Conservation (phyloP, 1,140 invertebrate species). For the Sminthurinus signatus region DNA sequence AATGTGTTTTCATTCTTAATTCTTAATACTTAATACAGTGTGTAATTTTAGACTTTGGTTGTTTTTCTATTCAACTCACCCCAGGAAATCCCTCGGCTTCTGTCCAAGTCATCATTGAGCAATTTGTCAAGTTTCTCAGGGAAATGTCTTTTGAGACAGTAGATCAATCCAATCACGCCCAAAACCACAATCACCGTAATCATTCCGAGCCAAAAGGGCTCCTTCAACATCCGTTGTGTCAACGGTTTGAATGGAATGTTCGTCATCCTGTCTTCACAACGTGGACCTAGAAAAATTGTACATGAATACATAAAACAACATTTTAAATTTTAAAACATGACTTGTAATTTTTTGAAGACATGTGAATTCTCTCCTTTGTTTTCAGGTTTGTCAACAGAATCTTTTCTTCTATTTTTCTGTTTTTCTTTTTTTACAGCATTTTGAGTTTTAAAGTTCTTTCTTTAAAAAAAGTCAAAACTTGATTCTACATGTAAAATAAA, state of each 20-base stretch:
- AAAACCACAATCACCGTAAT: slow-evolving; percentile 70
- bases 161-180: slow-evolving; percentile 63
- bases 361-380: too few relatives aligned
- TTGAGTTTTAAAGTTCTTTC: too few relatives aligned
- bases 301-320: background rate
- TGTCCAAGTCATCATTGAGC: slow-evolving; percentile 67
- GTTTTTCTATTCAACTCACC: slow-evolving; percentile 30
- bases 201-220: slow-evolving; percentile 73
- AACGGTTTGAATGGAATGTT: slow-evolving; percentile 62
- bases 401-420: too few relatives aligned
- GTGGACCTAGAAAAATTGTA: slow-evolving; percentile 45
- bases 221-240: slow-evolving; percentile 67
- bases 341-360: too few relatives aligned
- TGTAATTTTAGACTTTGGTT: background rate
- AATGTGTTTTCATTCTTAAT: background rate
- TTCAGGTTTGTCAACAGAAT: too few relatives aligned
- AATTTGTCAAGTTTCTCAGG: slow-evolving; percentile 74
- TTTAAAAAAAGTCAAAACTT: too few relatives aligned
- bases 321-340: too few relatives aligned
- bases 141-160: slow-evolving; percentile 72
- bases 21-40: slow-evolving; percentile 11
- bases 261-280: slow-evolving; percentile 57
- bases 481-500: too few relatives aligned
- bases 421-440: too few relatives aligned
- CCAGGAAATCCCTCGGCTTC: slow-evolving; percentile 47